Evolutionary conservation across 2,888 invertebrate species (phyloP).

Genomic region (Lepidochitona cinerea): DNA sequence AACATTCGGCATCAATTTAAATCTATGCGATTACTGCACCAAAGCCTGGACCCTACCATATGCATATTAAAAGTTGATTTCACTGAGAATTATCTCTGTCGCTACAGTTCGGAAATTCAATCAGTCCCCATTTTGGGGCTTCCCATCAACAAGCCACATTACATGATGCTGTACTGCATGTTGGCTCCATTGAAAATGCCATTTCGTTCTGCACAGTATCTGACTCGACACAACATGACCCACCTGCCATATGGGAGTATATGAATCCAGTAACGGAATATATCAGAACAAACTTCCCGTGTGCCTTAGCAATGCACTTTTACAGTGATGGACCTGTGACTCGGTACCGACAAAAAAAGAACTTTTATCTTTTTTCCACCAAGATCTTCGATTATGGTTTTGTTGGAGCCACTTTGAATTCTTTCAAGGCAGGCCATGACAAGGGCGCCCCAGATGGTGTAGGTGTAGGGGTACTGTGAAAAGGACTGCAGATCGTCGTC

Average conservation of each 20-base stretch:
- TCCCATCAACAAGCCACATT: slow-evolving; percentile 58
- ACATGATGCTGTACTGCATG: slow-evolving; percentile 67
- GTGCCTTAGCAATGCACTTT: slow-evolving; percentile 27
- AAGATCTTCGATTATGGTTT: too few relatives aligned
- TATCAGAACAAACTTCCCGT: slow-evolving; percentile 7
- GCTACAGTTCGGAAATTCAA: slow-evolving; percentile 65
- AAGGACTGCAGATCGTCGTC: too few relatives aligned
- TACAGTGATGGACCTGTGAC: slow-evolving; percentile 66
- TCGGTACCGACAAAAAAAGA: slow-evolving; percentile 66
- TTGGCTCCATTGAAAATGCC: background rate
- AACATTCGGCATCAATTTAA: slow-evolving; percentile 32
- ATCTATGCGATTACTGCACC: slow-evolving; percentile 26
- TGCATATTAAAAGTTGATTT: slow-evolving; percentile 61
- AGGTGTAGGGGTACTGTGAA: too few relatives aligned
- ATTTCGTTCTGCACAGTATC: slow-evolving; percentile 54
- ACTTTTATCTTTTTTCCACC: too few relatives aligned
- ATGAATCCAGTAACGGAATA: slow-evolving; percentile 50
- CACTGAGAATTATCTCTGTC: slow-evolving; percentile 64
- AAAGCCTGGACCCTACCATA: slow-evolving; percentile 33
- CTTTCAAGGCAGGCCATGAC: too few relatives aligned
- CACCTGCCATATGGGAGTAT: slow-evolving; percentile 67
- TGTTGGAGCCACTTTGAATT: too few relatives aligned
- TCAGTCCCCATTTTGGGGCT: slow-evolving; percentile 53
- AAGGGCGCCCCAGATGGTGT: too few relatives aligned
- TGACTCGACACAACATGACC: slow-evolving; percentile 54